Conservation (phyloP, 64 coral and sea anemone species). For the Porites australiensis region DNA sequence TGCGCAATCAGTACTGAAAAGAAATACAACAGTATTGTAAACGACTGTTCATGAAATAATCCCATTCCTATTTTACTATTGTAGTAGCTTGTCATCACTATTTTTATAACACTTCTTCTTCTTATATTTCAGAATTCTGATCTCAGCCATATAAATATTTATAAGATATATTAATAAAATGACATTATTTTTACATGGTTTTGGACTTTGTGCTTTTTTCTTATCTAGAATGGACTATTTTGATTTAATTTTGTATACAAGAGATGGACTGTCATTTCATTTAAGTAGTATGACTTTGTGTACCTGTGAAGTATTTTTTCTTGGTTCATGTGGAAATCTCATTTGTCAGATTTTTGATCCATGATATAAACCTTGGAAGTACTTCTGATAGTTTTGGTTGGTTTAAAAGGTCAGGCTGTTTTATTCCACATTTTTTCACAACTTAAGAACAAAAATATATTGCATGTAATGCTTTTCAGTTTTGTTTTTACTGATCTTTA, state of each 20-base stretch:
- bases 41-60: no score
- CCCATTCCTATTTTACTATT: no score
- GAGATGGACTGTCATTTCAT: no score
- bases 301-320: conserved; percentile 19
- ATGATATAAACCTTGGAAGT: conserved; percentile 12
- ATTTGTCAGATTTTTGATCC: conserved; percentile 7
- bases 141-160: no score
- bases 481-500: background rate
- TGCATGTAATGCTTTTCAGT: background rate
- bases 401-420: background rate
- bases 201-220: no score
- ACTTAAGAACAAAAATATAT: background rate
- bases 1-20: background rate
- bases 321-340: background rate
- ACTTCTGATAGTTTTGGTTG: conserved; percentile 25
- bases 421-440: conserved; percentile 30
- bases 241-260: no score
- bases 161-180: no score
- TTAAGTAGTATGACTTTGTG: background rate
- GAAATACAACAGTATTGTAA: background rate
- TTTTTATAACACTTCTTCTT: no score
- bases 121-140: no score
- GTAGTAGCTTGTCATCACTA: no score
- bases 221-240: no score
- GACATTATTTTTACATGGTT: no score